These are phyloP conservation scores for Philonicus albiceps DNA, from an alignment of 2,888 invertebrate genomes.

Conservation along the genomic window DNA sequence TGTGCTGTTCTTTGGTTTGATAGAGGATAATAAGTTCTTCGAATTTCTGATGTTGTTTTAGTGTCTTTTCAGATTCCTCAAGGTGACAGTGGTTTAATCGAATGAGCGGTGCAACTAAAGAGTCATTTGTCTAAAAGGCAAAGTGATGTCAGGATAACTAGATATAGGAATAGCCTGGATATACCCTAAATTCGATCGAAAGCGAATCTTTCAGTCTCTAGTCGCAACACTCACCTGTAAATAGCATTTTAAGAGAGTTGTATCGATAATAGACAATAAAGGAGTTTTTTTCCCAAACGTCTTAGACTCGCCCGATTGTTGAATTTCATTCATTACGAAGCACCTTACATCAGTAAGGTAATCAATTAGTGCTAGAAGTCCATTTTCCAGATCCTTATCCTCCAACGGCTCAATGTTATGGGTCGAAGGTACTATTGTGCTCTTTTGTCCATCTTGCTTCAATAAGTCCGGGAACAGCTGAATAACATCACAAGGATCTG, in stretches of 20 bases:
- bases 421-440: conserved; percentile 54
- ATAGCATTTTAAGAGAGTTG: conserved; percentile 96
- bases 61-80: conserved; percentile 89
- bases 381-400: conserved; percentile 86
- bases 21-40: conserved; percentile 95
- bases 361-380: conserved; percentile 85
- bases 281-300: conserved; percentile 62
- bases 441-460: conserved; percentile 57
- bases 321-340: conserved; percentile 64
- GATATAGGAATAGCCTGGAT: no score
- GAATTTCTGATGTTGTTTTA: conserved; percentile 86
- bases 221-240: conserved; percentile 72
- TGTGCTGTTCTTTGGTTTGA: conserved; percentile 91
- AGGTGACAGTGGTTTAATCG: conserved; percentile 92
- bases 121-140: conserved; percentile 86
- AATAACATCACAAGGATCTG: conserved; percentile 95
- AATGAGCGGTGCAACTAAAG: conserved; percentile 88
- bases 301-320: conserved; percentile 59
- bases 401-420: conserved; percentile 66
- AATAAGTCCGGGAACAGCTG: conserved; percentile 89
- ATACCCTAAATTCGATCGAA: no score
- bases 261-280: conserved; percentile 92
- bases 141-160: background rate
- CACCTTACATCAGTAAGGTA: conserved; percentile 83
- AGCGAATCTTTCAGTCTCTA: no score